Evolutionary conservation across 2,797 vertebrate genomes (phyloP).

Genomic region (Luscinia megarhynchos): DNA sequence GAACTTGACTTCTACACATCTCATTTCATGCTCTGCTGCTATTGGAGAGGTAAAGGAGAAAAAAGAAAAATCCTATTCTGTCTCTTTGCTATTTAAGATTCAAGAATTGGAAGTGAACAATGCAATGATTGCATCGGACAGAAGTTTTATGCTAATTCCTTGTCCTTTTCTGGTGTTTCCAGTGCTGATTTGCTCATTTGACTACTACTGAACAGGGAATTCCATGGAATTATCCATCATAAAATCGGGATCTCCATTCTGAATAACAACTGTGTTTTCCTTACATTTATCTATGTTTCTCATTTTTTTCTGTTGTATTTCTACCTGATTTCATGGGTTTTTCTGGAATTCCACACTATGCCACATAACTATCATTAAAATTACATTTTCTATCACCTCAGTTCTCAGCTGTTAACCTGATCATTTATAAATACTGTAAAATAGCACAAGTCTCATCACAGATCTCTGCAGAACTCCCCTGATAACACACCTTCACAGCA

Average conservation of each 20-base stretch:
- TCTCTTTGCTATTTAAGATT: not conserved
- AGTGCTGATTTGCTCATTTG: not conserved
- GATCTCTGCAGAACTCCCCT: not conserved
- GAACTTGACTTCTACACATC: slow-evolving; percentile 8
- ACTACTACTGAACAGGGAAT: not conserved
- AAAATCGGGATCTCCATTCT: not conserved
- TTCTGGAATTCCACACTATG: not conserved
- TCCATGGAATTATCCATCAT: not conserved
- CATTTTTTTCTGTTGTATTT: not conserved
- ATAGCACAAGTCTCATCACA: not conserved
- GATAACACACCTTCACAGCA: not conserved
- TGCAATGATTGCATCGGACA: not conserved
- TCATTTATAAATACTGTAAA: not conserved
- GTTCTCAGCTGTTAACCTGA: not conserved
- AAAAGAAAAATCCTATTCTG: not conserved
- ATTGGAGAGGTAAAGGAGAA: not conserved
- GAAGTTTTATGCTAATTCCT: not conserved
- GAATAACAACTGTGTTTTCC: not conserved
- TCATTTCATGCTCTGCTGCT: not conserved
- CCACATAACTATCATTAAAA: not conserved
- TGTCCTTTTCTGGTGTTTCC: not conserved
- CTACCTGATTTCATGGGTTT: not conserved
- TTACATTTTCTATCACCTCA: not conserved
- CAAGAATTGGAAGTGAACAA: not conserved
- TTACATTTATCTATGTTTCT: not conserved